These are phyloP conservation scores for Ceratosolen solmsi DNA, from an alignment of 1,140 invertebrate species.

Conservation along the genomic window DNA sequence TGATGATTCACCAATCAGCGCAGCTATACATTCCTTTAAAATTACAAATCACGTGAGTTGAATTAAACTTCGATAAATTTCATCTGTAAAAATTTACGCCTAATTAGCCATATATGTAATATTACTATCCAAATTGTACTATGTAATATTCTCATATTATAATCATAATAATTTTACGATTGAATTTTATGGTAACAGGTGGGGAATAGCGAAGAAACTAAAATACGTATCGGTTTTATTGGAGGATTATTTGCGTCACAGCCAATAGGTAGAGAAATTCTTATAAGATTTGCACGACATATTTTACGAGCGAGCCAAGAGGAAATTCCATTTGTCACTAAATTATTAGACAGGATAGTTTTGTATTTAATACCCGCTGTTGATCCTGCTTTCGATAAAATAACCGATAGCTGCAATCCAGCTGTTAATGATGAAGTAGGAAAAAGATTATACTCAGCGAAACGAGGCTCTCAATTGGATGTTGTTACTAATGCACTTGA, in stretches of 20 bases:
- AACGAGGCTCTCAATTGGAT: conserved; percentile 66
- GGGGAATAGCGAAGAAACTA: conserved; percentile 82
- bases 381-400: conserved; percentile 75
- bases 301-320: conserved; percentile 81
- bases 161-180: not conserved
- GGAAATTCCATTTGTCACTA: conserved; percentile 77
- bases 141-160: too few relatives aligned
- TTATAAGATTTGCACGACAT: conserved; percentile 87
- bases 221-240: conserved; percentile 86
- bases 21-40: conserved; percentile 78
- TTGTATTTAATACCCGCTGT: conserved; percentile 86
- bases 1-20: conserved; percentile 77
- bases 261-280: conserved; percentile 87
- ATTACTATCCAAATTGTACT: too few relatives aligned
- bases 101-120: too few relatives aligned
- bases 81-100: too few relatives aligned
- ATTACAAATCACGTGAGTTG: conserved; percentile 76
- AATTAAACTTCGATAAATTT: too few relatives aligned
- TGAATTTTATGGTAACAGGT: conserved; percentile 70
- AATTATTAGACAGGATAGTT: conserved; percentile 81
- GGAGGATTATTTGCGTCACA: conserved; percentile 89
- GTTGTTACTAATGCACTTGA: conserved; percentile 76
- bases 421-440: conserved; percentile 75
- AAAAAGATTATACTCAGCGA: conserved; percentile 73
- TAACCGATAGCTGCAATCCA: conserved; percentile 71